Evolutionary conservation across 1,140 invertebrate genomes (phyloP).

Genomic region (Argopecten irradians): DNA sequence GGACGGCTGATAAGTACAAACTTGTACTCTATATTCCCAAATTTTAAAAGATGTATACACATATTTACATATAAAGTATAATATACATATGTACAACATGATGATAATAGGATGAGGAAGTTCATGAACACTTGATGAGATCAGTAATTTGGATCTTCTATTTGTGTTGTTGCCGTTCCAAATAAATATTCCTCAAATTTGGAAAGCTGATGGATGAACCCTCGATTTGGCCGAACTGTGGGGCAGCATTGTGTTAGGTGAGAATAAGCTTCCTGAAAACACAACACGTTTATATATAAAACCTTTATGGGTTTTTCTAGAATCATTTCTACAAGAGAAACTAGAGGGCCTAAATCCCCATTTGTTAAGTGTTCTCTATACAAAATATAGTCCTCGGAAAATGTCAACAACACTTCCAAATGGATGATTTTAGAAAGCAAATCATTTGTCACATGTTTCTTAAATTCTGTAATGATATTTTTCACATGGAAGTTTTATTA

Average conservation of each 20-base stretch:
- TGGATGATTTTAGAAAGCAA: neutral
- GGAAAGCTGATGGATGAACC: conserved; percentile 70
- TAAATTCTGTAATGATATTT: too few species aligned
- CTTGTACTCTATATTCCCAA: too few species aligned
- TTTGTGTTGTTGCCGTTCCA: conserved; percentile 59
- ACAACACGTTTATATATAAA: conserved; percentile 26
- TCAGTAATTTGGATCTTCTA: conserved; percentile 66
- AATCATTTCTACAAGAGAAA: neutral
- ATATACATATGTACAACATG: too few species aligned
- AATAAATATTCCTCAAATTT: conserved; percentile 65
- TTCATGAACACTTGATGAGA: neutral
- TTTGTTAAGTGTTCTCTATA: neutral
- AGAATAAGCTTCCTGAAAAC: conserved; percentile 69
- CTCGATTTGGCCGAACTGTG: conserved; percentile 69
- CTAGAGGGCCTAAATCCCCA: neutral
- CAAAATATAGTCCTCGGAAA: neutral
- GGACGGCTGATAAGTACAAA: neutral
- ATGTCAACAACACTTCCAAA: neutral
- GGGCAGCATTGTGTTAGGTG: conserved; percentile 64
- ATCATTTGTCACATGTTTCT: neutral
- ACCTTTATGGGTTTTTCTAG: neutral
- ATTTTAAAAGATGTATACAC: too few species aligned
- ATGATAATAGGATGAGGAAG: neutral
- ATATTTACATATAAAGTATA: too few species aligned
- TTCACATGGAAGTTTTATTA: too few species aligned